Base-by-base conservation (phyloP, 2,113 vertebrate genomes). In the Rostratula benghalensis region DNA sequence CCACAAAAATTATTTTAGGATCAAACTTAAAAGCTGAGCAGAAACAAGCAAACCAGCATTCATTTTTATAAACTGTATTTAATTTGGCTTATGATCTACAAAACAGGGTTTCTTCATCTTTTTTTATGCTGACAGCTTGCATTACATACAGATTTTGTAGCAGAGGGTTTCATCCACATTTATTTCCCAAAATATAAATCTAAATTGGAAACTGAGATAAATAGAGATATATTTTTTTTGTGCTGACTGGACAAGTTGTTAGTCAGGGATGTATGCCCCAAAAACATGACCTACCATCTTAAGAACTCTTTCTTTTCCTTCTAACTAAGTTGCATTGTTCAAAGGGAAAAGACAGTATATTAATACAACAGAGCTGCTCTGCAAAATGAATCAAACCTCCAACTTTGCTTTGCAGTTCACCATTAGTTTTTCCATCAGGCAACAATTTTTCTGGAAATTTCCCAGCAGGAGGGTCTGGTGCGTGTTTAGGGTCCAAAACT, bases 141-240 rank as follows among this genome's bases (percentile, higher is more conserved):
- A 68, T 84, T 89, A 79, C 53, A 82, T n/a, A 84, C 53, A 92
- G 83, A 85, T 79, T 92, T 89, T 79, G 48, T 33, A 91, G 74
- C 76, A 91, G 87, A 93, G 53, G 50, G 41, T 92, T 96, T 94
- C 37, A 89, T 82, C 74, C 65, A 91, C 37, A 43, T 57, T 83
- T 93, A 69, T 77, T 89, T 92, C 63, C 63, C 37, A 51, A 93
- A 97, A 89, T 85, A 94, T 14, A 87, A 87, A 94, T 41, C 89
- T 79, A 12, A 93, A 94, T 43, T 67, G 69, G 67, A 93, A 94
- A 79, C 50, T 46, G 53, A 89, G 65, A 91, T 83, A 89, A 83
- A 86, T 6, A 67, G 31, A 87, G 64, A 37, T 7, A n/a, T n/a
- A n/a, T 46, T 48, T 59, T 48, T 61, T 85, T 63, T 43, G 35